These are phyloP conservation scores for Dilophus febrilis DNA, from an alignment of 2,888 invertebrate genomes.

Conservation along the genomic window DNA sequence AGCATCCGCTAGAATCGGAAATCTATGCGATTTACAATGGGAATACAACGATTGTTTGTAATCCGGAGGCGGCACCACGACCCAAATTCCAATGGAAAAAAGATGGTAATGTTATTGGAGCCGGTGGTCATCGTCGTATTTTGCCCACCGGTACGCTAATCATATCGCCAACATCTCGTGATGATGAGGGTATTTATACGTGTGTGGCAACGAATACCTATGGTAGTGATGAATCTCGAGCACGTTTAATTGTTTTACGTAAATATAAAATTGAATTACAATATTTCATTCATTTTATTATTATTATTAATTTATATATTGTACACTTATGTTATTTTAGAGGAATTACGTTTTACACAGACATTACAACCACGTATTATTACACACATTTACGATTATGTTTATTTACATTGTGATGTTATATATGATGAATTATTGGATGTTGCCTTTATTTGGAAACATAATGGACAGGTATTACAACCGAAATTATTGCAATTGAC, in stretches of 20 bases:
- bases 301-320: not conserved
- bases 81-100: slow-evolving; percentile 83
- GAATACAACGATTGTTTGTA: slow-evolving; percentile 78
- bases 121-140: slow-evolving; percentile 66
- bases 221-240: slow-evolving; percentile 73
- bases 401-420: slow-evolving; percentile 69
- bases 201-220: slow-evolving; percentile 72
- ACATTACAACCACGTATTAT: slow-evolving; percentile 46
- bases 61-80: slow-evolving; percentile 85
- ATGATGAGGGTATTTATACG: slow-evolving; percentile 75
- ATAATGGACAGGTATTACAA: slow-evolving; percentile 50
- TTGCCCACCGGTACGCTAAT: slow-evolving; percentile 73
- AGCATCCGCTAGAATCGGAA: slow-evolving; percentile 72
- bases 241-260: slow-evolving; percentile 67
- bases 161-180: slow-evolving; percentile 66
- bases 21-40: slow-evolving; percentile 83
- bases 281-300: not conserved
- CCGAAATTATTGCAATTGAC: too few relatives aligned
- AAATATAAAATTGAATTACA: slow-evolving; percentile 27
- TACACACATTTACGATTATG: slow-evolving; percentile 48
- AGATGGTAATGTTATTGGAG: slow-evolving; percentile 55
- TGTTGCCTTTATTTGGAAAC: slow-evolving; percentile 82
- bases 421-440: slow-evolving; percentile 72
- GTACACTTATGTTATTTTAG: slow-evolving; percentile 16
- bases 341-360: slow-evolving; percentile 59